phyloP scores from a whole-genome alignment of 1,140 invertebrate genomes.

The Apis cerana region DNA sequence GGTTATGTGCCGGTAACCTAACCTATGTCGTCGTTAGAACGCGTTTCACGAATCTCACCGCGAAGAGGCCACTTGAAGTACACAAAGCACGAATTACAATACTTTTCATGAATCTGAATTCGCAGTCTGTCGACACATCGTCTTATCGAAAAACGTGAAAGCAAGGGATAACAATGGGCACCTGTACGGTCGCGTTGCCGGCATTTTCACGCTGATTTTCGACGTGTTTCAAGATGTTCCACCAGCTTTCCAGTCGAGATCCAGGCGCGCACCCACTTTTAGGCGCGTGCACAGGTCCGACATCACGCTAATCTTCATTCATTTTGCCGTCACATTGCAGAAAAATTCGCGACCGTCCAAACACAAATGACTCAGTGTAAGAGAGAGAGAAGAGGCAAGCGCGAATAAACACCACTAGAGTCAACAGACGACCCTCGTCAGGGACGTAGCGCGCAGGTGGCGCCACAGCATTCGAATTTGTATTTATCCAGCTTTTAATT shows the following conservation, averaged over 20 bases:
- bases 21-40: slow-evolving; percentile 68
- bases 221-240: slow-evolving; percentile 39
- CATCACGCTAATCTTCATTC: slow-evolving; percentile 63
- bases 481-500: slow-evolving; percentile 9
- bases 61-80: not conserved
- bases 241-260: slow-evolving; percentile 24
- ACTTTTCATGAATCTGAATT: slow-evolving; percentile 27
- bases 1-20: slow-evolving; percentile 79
- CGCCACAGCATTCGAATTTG: slow-evolving; percentile 11
- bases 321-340: slow-evolving; percentile 65
- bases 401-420: slow-evolving; percentile 81
- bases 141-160: slow-evolving; percentile 26
- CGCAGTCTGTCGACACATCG: slow-evolving; percentile 13
- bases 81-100: slow-evolving; percentile 16
- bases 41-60: slow-evolving; percentile 45
- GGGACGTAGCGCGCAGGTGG: slow-evolving; percentile 55
- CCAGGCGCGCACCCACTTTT: slow-evolving; percentile 55
- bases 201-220: slow-evolving; percentile 63
- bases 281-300: slow-evolving; percentile 58
- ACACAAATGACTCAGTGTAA: slow-evolving; percentile 58
- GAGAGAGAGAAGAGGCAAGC: slow-evolving; percentile 63
- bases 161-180: slow-evolving; percentile 47
- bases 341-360: slow-evolving; percentile 56
- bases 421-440: slow-evolving; percentile 71
- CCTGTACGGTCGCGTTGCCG: slow-evolving; percentile 65